phyloP scores from a whole-genome alignment of 2,113 vertebrate genomes.

The Geococcyx californianus region DNA sequence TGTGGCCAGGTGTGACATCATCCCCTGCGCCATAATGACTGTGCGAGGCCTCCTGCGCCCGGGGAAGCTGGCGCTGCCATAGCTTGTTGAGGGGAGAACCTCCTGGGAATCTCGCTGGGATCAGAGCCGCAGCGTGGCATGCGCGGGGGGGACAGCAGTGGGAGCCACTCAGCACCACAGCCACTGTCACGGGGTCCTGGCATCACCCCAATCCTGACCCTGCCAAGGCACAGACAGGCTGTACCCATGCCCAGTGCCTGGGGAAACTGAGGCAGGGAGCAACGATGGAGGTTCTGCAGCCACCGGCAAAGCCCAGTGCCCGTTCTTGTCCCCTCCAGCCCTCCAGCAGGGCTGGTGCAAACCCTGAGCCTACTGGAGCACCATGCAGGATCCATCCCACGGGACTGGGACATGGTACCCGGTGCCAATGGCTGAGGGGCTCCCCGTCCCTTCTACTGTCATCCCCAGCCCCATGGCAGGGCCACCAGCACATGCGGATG shows the following conservation, averaged over 20 bases:
- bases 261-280: neutral
- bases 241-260: neutral
- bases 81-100: neutral
- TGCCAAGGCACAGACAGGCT: neutral
- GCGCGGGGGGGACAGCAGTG: neutral
- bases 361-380: too few species aligned
- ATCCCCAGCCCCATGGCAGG: neutral
- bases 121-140: neutral
- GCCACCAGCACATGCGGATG: neutral
- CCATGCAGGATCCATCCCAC: too few species aligned
- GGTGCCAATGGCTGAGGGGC: accelerated
- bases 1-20: conserved; percentile 18
- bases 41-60: neutral
- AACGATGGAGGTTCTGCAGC: neutral
- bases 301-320: neutral
- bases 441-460: accelerated
- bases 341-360: too few species aligned
- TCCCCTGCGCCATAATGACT: neutral
- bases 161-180: accelerated
- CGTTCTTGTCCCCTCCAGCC: too few species aligned
- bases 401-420: too few species aligned
- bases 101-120: neutral
- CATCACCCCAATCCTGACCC: accelerated
- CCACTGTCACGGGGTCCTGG: accelerated
- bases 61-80: neutral